phyloP scores from a whole-genome alignment of 37 sponge, comb jelly and placozoan genomes.

The Chondrilla cf. caribensis region DNA sequence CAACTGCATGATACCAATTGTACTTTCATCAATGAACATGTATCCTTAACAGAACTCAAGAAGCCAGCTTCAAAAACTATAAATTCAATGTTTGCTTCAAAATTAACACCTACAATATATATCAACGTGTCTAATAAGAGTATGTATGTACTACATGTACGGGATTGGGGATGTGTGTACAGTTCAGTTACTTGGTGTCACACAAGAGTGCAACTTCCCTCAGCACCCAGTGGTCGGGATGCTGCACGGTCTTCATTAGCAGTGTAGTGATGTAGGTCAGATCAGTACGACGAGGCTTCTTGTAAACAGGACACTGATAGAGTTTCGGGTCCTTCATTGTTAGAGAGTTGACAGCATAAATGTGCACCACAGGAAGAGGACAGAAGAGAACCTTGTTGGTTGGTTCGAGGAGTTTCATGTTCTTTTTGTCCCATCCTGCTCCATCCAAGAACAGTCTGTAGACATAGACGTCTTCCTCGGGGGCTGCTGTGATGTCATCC shows the following conservation, averaged over 20 bases:
- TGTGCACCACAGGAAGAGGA: conserved; percentile 85
- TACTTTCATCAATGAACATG: no score
- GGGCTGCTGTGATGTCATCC: conserved; percentile 86
- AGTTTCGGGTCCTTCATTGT: conserved; percentile 71
- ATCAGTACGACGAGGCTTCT: conserved; percentile 95
- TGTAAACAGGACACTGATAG: conserved; percentile 97
- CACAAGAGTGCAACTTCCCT: conserved; percentile 96
- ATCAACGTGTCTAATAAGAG: no score
- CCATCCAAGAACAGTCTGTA: conserved; percentile 96
- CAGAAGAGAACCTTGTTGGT: conserved; percentile 92
- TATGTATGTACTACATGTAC: no score
- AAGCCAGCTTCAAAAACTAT: no score
- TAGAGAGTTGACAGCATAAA: conserved; percentile 84
- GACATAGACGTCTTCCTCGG: conserved; percentile 95
- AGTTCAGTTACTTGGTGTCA: conserved; percentile 82
- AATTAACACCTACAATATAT: no score
- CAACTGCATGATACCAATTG: no score
- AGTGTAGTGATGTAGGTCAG: conserved; percentile 93
- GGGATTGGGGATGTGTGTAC: no score
- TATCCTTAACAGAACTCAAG: no score
- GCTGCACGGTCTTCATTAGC: conserved; percentile 61
- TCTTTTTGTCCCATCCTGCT: conserved; percentile 96
- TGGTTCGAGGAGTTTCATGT: conserved; percentile 72
- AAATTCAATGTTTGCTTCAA: no score
- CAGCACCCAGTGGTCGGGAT: conserved; percentile 94